phyloP scores from a whole-genome alignment of 2,113 vertebrate genomes.

The Cyanoderma ruficeps region DNA sequence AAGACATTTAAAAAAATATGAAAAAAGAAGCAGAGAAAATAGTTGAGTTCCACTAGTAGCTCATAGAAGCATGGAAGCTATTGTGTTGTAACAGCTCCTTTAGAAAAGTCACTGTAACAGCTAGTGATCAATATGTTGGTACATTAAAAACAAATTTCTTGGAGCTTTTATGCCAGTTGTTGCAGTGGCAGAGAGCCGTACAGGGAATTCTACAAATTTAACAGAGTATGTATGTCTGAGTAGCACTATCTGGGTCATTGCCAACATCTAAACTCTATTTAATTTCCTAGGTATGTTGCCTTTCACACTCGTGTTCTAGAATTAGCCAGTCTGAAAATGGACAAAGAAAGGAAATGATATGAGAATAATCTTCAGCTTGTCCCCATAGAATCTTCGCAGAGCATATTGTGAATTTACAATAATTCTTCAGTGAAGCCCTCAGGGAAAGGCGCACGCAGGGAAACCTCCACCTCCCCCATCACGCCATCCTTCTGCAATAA shows the following conservation, averaged over 20 bases:
- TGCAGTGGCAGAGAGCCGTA: background rate
- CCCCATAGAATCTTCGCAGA: accelerated
- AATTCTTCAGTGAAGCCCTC: background rate
- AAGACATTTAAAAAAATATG: background rate
- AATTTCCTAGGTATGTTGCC: background rate
- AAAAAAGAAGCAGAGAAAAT: background rate
- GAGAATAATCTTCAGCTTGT: background rate
- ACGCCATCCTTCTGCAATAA: background rate
- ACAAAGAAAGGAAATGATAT: background rate
- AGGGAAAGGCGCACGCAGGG: background rate
- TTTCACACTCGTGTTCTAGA: background rate
- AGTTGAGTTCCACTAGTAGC: background rate
- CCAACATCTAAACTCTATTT: background rate
- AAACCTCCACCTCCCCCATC: background rate
- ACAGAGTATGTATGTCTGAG: background rate
- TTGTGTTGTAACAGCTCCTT: background rate
- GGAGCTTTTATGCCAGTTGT: background rate
- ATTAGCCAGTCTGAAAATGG: background rate
- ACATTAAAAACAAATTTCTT: background rate
- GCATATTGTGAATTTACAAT: background rate
- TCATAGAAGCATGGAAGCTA: background rate
- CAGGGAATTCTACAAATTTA: background rate
- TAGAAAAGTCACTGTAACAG: background rate
- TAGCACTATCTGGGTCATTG: background rate
- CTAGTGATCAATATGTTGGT: background rate